Evolutionary conservation across 2,797 vertebrate genomes (phyloP).

Genomic region (Sebastes trivittatus): DNA sequence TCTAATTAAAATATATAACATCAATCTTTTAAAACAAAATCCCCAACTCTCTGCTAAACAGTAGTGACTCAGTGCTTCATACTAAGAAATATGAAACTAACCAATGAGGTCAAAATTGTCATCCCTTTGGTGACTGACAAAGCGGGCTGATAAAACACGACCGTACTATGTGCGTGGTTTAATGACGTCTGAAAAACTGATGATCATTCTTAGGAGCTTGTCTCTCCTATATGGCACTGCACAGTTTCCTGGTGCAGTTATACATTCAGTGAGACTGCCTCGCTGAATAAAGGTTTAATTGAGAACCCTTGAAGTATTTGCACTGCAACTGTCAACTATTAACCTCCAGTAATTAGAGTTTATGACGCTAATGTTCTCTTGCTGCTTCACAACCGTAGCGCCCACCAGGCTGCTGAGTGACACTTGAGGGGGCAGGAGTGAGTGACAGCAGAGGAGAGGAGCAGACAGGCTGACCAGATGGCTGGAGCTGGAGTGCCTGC

Average conservation of each 20-base stretch:
- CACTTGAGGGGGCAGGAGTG: slow-evolving; percentile 77
- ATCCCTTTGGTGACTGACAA: not conserved
- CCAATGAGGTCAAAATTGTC: not conserved
- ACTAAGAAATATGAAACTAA: not conserved
- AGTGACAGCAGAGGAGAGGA: slow-evolving; percentile 73
- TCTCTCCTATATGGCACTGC: not conserved
- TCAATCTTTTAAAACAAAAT: not conserved
- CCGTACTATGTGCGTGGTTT: not conserved
- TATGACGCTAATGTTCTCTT: slow-evolving; percentile 69
- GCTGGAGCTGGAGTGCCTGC: slow-evolving; percentile 71
- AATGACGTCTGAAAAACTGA: not conserved
- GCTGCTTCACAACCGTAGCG: slow-evolving; percentile 55
- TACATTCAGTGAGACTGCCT: slow-evolving; percentile 10
- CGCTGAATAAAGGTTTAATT: slow-evolving; percentile 54
- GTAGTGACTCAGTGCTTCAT: not conserved
- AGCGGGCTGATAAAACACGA: not conserved
- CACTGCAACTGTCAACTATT: slow-evolving; percentile 64
- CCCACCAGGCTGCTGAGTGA: slow-evolving; percentile 75
- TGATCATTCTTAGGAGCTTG: not conserved
- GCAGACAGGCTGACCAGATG: slow-evolving; percentile 82
- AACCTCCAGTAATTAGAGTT: slow-evolving; percentile 69
- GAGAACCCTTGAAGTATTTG: slow-evolving; percentile 65
- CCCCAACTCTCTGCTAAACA: not conserved
- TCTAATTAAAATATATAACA: not conserved
- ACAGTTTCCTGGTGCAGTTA: not conserved